Conservation (phyloP, 2,797 vertebrate genomes). For the Labroides dimidiatus region DNA sequence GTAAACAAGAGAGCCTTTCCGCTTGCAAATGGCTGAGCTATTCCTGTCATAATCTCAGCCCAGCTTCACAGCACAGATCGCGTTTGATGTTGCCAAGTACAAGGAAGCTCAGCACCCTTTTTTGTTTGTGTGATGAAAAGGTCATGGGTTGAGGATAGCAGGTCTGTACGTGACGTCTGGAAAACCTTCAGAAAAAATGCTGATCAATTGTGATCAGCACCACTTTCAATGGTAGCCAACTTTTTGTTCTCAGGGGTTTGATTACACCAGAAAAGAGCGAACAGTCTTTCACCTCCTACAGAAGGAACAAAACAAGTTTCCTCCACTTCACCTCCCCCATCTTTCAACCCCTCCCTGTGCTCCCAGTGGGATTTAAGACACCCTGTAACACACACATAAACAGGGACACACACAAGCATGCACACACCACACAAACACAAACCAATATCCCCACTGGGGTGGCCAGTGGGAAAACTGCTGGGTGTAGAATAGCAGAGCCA, state of each 20-base stretch:
- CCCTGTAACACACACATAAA: slow-evolving; percentile 51
- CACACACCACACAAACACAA: slow-evolving; percentile 42
- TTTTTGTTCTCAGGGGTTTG: slow-evolving; percentile 80
- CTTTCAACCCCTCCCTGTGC: slow-evolving; percentile 60
- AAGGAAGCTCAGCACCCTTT: slow-evolving; percentile 4
- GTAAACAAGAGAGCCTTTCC: slow-evolving; percentile 54
- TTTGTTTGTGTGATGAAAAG: slow-evolving; percentile 3
- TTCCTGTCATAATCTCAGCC: slow-evolving; percentile 52
- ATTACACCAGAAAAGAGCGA: slow-evolving; percentile 75
- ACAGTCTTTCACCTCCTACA: slow-evolving; percentile 61
- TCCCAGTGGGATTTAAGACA: slow-evolving; percentile 69
- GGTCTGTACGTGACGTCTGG: background rate
- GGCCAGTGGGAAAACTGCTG: slow-evolving; percentile 73
- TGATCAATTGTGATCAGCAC: slow-evolving; percentile 45
- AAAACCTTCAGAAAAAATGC: slow-evolving; percentile 7
- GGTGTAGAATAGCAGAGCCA: slow-evolving; percentile 80
- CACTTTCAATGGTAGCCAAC: slow-evolving; percentile 41
- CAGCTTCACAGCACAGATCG: slow-evolving; percentile 34
- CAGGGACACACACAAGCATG: slow-evolving; percentile 19
- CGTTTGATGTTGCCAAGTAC: slow-evolving; percentile 21
- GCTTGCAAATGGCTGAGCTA: slow-evolving; percentile 52
- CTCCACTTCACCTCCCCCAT: slow-evolving; percentile 54
- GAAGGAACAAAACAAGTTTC: slow-evolving; percentile 59
- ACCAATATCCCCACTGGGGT: slow-evolving; percentile 68
- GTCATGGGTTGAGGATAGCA: background rate